These are phyloP conservation scores for Bursaphelenchus okinawaensis DNA, from an alignment of 2,888 invertebrate species.

Conservation along the genomic window DNA sequence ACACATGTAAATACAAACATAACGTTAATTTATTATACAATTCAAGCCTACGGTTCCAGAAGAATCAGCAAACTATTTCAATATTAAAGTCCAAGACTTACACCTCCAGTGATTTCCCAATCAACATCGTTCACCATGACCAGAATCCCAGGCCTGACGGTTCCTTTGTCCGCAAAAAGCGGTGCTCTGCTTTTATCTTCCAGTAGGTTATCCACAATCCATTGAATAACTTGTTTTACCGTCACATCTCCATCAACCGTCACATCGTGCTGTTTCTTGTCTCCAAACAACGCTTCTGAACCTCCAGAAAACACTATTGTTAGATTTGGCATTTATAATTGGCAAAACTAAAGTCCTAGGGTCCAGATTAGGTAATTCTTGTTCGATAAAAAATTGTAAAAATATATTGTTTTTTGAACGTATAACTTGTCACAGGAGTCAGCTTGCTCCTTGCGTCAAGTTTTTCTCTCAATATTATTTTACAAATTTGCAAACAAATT, in stretches of 20 bases:
- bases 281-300: conserved; percentile 37
- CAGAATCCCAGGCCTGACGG: conserved; percentile 66
- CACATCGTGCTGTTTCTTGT: conserved; percentile 33
- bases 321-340: conserved; percentile 18
- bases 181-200: conserved; percentile 30
- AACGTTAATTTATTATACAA: too few species aligned
- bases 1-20: too few species aligned
- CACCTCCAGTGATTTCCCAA: conserved; percentile 72
- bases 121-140: conserved; percentile 89
- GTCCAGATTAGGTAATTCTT: too few species aligned
- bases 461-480: too few species aligned
- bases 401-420: too few species aligned
- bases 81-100: conserved; percentile 19
- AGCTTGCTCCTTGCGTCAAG: too few species aligned
- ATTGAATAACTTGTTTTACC: conserved; percentile 22
- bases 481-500: background rate
- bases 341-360: too few species aligned
- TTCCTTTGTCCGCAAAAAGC: conserved; percentile 37
- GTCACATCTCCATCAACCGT: conserved; percentile 10
- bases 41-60: too few species aligned
- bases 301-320: conserved; percentile 36
- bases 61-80: background rate
- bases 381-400: too few species aligned
- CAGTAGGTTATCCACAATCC: conserved; percentile 29
- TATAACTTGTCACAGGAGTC: too few species aligned